Evolutionary conservation across 2,113 vertebrate genomes (phyloP).

Genomic region (Planiliza haematocheilus): DNA sequence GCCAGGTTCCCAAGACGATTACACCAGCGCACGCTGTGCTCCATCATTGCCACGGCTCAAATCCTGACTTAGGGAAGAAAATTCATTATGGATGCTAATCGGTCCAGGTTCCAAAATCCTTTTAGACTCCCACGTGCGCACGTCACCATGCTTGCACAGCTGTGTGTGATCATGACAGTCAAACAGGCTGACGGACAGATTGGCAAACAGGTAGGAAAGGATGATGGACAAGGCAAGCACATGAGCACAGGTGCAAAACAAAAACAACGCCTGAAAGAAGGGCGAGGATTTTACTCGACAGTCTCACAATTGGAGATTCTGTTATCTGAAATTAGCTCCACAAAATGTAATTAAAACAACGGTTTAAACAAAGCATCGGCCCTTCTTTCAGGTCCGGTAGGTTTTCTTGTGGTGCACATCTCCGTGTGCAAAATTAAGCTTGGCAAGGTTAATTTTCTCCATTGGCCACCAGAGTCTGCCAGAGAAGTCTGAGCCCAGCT

Average conservation of each 20-base stretch:
- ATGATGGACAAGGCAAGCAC: conserved; percentile 32
- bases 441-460: conserved; percentile 19
- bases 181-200: conserved; percentile 31
- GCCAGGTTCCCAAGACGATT: conserved; percentile 61
- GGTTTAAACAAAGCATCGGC: not conserved
- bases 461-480: not conserved
- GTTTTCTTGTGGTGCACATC: not conserved
- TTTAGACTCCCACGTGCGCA: conserved; percentile 19
- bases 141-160: conserved; percentile 47
- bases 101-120: conserved; percentile 33
- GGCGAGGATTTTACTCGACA: not conserved
- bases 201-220: conserved; percentile 22
- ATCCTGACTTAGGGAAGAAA: conserved; percentile 41
- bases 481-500: conserved; percentile 25
- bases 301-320: not conserved
- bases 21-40: conserved; percentile 28
- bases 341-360: not conserved
- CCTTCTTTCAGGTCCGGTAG: conserved; percentile 2
- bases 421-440: not conserved
- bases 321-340: not conserved
- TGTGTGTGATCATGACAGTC: conserved; percentile 49
- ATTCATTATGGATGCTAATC: conserved; percentile 64
- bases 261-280: conserved; percentile 9
- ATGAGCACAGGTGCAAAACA: conserved; percentile 14
- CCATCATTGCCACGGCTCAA: conserved; percentile 46